Evolutionary conservation across 2,113 vertebrate species (phyloP).

Genomic region (Daphoenositta chrysoptera): DNA sequence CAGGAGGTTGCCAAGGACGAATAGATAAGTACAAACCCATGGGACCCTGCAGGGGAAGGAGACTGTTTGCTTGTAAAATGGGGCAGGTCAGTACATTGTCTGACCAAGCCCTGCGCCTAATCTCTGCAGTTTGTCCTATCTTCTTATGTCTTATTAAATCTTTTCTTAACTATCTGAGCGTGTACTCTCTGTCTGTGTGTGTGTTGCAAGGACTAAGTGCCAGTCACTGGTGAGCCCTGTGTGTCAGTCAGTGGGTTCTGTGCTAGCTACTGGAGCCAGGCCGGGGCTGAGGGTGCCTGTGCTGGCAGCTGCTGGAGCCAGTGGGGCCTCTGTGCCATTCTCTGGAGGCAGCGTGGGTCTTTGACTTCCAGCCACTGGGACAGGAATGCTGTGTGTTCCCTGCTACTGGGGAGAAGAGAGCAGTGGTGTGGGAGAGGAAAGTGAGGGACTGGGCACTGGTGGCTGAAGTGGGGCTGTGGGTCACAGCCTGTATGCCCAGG

Average conservation of each 20-base stretch:
- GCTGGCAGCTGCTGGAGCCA: background rate
- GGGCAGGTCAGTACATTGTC: background rate
- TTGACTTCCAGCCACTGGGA: background rate
- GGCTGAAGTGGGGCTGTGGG: background rate
- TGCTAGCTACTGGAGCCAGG: background rate
- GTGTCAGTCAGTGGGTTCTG: background rate
- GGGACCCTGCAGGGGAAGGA: background rate
- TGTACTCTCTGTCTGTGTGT: background rate
- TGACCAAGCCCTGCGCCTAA: background rate
- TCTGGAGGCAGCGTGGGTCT: background rate
- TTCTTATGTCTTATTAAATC: background rate
- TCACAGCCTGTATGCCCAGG: background rate
- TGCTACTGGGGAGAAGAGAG: background rate
- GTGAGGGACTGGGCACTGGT: accelerated
- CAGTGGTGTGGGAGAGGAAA: background rate
- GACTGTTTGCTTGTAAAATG: background rate
- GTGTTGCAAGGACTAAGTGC: background rate
- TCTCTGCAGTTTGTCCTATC: background rate
- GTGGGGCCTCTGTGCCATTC: background rate
- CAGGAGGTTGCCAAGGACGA: background rate
- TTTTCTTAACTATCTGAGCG: background rate
- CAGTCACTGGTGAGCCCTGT: background rate
- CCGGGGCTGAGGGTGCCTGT: background rate
- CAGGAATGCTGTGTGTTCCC: background rate
- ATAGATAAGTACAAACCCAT: background rate